These are phyloP conservation scores for Synanthedon myopaeformis DNA, from an alignment of 2,888 invertebrate species.

Conservation along the genomic window DNA sequence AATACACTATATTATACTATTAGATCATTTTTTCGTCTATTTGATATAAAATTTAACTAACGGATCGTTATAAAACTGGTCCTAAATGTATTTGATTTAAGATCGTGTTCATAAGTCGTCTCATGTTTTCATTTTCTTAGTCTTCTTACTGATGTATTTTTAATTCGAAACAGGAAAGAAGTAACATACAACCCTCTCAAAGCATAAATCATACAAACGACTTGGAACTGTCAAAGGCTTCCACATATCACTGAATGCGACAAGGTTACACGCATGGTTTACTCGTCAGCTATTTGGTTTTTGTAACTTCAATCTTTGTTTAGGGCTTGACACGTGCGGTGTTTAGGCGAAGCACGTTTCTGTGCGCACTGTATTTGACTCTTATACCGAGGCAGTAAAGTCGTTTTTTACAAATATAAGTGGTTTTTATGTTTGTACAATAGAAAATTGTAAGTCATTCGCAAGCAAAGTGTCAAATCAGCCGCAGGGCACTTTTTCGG, in stretches of 20 bases:
- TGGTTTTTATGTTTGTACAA: neutral
- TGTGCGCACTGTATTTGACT: neutral
- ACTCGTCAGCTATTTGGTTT: constrained; percentile 19
- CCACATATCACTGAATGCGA: constrained; percentile 8
- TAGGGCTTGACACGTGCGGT: constrained; percentile 31
- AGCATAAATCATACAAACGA: neutral
- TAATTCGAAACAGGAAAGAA: neutral
- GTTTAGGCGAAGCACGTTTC: constrained; percentile 1
- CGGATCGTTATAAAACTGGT: too few relatives aligned
- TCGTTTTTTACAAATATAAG: neutral
- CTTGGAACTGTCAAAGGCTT: neutral
- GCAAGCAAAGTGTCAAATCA: constrained; percentile 45
- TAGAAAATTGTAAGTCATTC: constrained; percentile 32
- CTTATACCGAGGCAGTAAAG: neutral
- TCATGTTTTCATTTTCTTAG: too few relatives aligned
- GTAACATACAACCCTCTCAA: neutral
- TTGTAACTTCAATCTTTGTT: constrained; percentile 25
- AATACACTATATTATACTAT: too few relatives aligned
- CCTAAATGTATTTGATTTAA: too few relatives aligned
- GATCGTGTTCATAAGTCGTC: too few relatives aligned
- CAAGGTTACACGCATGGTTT: constrained; percentile 27
- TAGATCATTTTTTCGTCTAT: too few relatives aligned
- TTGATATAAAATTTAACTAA: too few relatives aligned
- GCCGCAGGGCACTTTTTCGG: constrained; percentile 53
- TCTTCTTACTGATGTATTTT: neutral